Percentiles rank a stretch among this genome's conserved stretches.
Evolutionary conservation across 92 coral and sea anemone species (phyloP).

Genomic region (Ricordea florida): DNA sequence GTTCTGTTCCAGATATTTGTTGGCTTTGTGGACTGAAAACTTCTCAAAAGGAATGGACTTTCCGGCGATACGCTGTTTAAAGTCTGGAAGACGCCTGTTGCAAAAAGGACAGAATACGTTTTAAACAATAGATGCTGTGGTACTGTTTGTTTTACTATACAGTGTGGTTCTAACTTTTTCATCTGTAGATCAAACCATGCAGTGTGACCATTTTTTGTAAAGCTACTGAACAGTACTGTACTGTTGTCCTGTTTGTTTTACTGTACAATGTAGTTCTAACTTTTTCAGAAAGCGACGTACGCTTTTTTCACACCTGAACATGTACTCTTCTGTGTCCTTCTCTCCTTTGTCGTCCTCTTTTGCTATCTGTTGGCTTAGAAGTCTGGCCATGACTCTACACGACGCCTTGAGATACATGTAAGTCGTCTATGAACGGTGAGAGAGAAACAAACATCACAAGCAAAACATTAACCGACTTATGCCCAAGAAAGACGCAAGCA

Average conservation of each 20-base stretch:
- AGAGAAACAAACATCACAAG: too few relatives aligned
- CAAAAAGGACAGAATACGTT: not conserved
- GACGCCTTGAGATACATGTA: slow-evolving; percentile 95
- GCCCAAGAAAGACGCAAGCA: too few relatives aligned
- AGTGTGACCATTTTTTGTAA: too few relatives aligned
- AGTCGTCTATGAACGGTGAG: slow-evolving; percentile 60
- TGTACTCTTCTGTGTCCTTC: slow-evolving; percentile 81
- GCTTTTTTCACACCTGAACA: slow-evolving; percentile 74
- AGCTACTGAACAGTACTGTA: too few relatives aligned
- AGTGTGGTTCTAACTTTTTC: too few relatives aligned
- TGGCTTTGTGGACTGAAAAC: slow-evolving; percentile 86
- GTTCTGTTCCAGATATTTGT: slow-evolving; percentile 79
- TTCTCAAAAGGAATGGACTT: slow-evolving; percentile 98
- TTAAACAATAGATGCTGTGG: not conserved
- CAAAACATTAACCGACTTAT: too few relatives aligned
- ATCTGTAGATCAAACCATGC: too few relatives aligned
- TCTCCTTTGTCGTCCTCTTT: slow-evolving; percentile 67
- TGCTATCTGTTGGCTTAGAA: slow-evolving; percentile 58
- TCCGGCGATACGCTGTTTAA: slow-evolving; percentile 96
- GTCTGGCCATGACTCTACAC: slow-evolving; percentile 79
- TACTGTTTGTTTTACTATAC: not conserved
- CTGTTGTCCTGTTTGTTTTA: too few relatives aligned
- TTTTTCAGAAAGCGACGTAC: too few relatives aligned
- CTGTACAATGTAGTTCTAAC: too few relatives aligned
- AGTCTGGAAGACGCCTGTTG: slow-evolving; percentile 80